A percentile compares a stretch with the other conserved stretches of the same genome.
These are phyloP conservation scores for Mohoua ochrocephala DNA, from an alignment of 2,113 vertebrate species.

Conservation along the genomic window DNA sequence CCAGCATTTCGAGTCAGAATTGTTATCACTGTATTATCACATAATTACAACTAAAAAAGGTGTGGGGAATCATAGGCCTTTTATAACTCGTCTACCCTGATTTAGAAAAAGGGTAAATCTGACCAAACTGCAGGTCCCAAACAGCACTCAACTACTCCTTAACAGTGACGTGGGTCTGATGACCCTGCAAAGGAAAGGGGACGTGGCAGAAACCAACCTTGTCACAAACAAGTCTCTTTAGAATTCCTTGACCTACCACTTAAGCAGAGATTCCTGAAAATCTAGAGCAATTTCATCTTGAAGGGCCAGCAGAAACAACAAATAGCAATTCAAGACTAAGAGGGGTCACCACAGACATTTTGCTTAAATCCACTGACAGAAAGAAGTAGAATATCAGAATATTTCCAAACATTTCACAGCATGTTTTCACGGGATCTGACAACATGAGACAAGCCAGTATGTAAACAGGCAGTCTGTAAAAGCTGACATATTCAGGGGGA, in stretches of 20 bases:
- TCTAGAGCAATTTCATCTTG: background rate
- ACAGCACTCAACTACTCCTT: background rate
- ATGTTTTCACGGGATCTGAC: background rate
- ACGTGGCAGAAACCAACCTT: background rate
- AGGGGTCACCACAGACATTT: background rate
- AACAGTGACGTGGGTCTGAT: background rate
- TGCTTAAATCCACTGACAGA: background rate
- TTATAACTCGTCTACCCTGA: background rate
- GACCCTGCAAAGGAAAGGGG: background rate
- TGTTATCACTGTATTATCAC: background rate
- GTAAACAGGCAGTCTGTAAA: background rate
- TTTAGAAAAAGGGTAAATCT: background rate
- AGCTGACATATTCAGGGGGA: background rate
- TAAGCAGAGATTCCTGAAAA: background rate
- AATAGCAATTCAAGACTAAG: background rate
- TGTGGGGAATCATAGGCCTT: background rate
- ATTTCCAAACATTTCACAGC: background rate
- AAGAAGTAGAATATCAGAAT: background rate
- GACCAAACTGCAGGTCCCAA: background rate
- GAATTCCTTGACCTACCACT: background rate
- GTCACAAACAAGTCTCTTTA: background rate
- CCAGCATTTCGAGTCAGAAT: background rate
- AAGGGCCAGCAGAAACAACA: background rate
- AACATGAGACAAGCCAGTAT: background rate
- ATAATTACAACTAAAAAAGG: background rate